phyloP scores from a whole-genome alignment of 2,888 invertebrate genomes.

The Drosophila histrio region DNA sequence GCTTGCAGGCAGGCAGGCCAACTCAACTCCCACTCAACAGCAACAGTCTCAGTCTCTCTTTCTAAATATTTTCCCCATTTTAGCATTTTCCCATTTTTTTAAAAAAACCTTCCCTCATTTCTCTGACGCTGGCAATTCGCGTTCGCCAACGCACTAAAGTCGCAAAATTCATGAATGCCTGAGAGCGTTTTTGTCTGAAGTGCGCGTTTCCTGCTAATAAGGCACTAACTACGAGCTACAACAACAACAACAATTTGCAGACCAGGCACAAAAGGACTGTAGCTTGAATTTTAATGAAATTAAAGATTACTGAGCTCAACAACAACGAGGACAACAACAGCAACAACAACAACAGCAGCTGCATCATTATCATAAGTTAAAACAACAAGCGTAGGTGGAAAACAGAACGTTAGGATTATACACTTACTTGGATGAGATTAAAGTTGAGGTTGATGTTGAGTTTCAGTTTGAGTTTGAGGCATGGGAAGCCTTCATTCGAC shows the following conservation, averaged over 20 bases:
- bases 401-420: conserved; percentile 4
- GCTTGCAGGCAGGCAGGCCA: not conserved
- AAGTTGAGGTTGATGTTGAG: not conserved
- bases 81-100: not conserved
- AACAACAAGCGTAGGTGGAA: conserved; percentile 14
- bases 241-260: conserved; percentile 9
- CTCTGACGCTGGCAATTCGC: not conserved
- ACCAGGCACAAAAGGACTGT: conserved; percentile 36
- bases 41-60: not conserved
- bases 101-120: not conserved
- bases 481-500: not conserved
- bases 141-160: conserved; percentile 58
- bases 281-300: conserved; percentile 71
- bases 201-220: conserved; percentile 59
- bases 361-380: conserved; percentile 32
- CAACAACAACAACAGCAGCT: conserved; percentile 7
- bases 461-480: not conserved
- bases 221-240: conserved; percentile 48
- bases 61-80: not conserved
- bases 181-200: conserved; percentile 58
- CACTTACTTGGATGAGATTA: not conserved
- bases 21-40: not conserved
- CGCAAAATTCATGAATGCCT: conserved; percentile 71
- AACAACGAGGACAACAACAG: conserved; percentile 22
- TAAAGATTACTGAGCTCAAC: conserved; percentile 68